Base-by-base conservation (phyloP, 2,113 vertebrate species). In the Emberiza fucata region DNA sequence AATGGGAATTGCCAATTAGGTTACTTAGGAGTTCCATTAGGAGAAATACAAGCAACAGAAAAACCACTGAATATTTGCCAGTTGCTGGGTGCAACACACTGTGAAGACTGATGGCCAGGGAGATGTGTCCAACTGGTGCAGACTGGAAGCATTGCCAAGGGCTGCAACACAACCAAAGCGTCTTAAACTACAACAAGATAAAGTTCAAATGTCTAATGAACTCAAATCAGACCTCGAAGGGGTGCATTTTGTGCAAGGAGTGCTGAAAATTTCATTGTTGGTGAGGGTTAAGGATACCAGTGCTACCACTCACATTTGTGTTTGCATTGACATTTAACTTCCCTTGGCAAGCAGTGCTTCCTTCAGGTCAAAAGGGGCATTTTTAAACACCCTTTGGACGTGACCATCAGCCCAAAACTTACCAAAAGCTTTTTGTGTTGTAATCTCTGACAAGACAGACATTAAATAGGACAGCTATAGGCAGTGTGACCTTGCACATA, bases 1-100 rank as follows among this genome's bases (percentile, higher is more conserved):
- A 96, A 88, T 56, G 40, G 71, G 94, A 95, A 92, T 91, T 94
- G 93, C 81, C 80, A 91, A 93, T 95, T 92, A 92, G 44, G 60
- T 91, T 88, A 82, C 84, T 88, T 86, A 86, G 48, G 53, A 90
- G 56, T 72, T 94, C 73, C 85, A 85, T 94, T 94, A 87, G 56
- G 57, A 88, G 80, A 81, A 95, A 72, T 56, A 50, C 21, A 19
- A 90, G 78, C 80, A 93, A 23, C 45, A 76, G 60, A 54, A 77
- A 89, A 94, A 63, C 21, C 79, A 77, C 83, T 40, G 79, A 90
- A 78, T 88, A 90, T 94, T 86, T 90, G 47, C 88, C 60, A 37
- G 53, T 88, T 75, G 53, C 85, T 75, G 37, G 13, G 60, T 77
- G 76, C 61, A 92, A n/a, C 77, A 29, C 33, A 5, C 25, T 48